A percentile compares a stretch with the other conserved stretches of the same genome.
Conservation (phyloP, 2,797 vertebrate genomes). For the Danio kyathit region DNA sequence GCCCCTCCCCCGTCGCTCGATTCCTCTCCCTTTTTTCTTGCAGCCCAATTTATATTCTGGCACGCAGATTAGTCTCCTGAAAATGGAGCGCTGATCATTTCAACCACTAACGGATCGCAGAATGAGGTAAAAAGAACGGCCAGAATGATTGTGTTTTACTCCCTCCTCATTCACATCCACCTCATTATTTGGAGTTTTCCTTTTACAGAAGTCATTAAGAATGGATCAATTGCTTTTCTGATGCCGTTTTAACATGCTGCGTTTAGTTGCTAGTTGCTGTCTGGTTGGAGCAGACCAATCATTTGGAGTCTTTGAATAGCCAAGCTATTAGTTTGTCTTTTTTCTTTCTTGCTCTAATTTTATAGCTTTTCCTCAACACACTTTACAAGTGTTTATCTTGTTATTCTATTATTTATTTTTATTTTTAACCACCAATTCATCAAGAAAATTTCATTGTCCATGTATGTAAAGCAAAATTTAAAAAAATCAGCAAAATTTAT, state of each 20-base stretch:
- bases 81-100: constrained; percentile 43
- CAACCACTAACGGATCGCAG: constrained; percentile 12
- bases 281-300: constrained; percentile 16
- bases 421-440: no score
- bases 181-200: not conserved
- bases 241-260: constrained; percentile 44
- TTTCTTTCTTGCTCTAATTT: no score
- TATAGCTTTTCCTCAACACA: no score
- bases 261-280: constrained; percentile 59
- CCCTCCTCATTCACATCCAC: not conserved
- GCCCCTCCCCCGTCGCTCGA: not conserved
- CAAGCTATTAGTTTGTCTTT: no score
- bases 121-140: constrained; percentile 3
- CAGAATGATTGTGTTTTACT: constrained; percentile 3
- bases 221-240: constrained; percentile 19
- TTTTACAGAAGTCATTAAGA: not conserved
- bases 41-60: constrained; percentile 40
- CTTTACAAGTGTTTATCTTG: no score
- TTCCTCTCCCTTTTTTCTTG: constrained; percentile 29
- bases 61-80: constrained; percentile 39
- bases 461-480: no score
- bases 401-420: no score
- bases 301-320: constrained; percentile 5
- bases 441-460: no score
- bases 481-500: no score